Evolutionary conservation across 2,797 vertebrate species (phyloP).

Genomic region (Helostoma temminkii): DNA sequence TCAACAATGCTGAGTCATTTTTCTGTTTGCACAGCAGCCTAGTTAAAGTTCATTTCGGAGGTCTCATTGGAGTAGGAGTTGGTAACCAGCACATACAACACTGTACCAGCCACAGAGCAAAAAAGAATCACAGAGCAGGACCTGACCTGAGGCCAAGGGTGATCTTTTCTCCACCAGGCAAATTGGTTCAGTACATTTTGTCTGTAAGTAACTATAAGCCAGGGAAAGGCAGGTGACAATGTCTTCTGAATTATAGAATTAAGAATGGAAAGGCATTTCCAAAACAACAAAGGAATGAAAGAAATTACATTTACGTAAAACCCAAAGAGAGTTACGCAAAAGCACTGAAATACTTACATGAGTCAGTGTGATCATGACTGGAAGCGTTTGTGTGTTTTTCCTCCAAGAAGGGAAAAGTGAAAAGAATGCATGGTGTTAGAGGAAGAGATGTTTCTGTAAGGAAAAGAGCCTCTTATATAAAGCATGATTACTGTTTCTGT

Average conservation of each 20-base stretch:
- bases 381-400: neutral
- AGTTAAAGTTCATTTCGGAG: neutral
- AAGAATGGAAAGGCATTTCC: neutral
- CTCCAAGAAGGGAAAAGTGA: neutral
- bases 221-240: neutral
- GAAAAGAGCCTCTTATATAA: slow-evolving; percentile 1
- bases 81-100: neutral
- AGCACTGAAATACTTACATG: neutral
- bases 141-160: neutral
- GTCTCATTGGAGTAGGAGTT: neutral
- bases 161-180: neutral
- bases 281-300: neutral
- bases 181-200: neutral
- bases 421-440: neutral
- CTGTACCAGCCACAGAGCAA: neutral
- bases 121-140: too few species aligned
- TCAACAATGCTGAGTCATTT: neutral
- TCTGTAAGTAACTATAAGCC: neutral
- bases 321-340: neutral
- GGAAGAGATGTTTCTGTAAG: neutral
- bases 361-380: slow-evolving; percentile 1
- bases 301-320: neutral
- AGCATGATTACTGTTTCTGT: neutral
- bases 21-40: neutral
- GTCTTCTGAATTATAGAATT: neutral